phyloP scores from a whole-genome alignment of 2,888 invertebrate genomes.

The Caradrina kadenii region DNA sequence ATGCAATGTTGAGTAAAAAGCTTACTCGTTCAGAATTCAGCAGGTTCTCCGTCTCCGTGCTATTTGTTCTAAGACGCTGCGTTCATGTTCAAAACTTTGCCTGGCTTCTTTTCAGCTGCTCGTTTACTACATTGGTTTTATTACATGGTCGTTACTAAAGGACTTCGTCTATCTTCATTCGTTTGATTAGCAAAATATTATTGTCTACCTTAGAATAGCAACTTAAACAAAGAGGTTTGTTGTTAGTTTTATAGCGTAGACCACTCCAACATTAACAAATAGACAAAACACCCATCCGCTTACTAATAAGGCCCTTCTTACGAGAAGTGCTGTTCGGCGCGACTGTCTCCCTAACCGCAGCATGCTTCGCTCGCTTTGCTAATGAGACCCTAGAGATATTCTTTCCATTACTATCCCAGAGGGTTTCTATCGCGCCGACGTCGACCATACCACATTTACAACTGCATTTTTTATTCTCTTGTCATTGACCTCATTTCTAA shows the following conservation, averaged over 20 bases:
- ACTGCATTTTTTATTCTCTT: conserved; percentile 59
- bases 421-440: conserved; percentile 46
- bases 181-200: conserved; percentile 44
- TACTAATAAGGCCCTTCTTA: conserved; percentile 71
- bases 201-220: conserved; percentile 31
- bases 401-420: conserved; percentile 68
- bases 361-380: conserved; percentile 75
- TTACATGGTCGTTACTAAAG: conserved; percentile 47
- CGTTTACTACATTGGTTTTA: conserved; percentile 58
- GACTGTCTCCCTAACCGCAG: conserved; percentile 66
- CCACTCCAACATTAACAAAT: conserved; percentile 55
- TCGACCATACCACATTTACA: conserved; percentile 51
- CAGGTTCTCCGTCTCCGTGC: conserved; percentile 18
- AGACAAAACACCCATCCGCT: conserved; percentile 56
- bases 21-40: conserved; percentile 45
- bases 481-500: conserved; percentile 65
- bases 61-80: conserved; percentile 51
- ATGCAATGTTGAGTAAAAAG: conserved; percentile 44
- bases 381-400: conserved; percentile 77
- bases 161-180: conserved; percentile 42
- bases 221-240: conserved; percentile 26
- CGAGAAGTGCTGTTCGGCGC: conserved; percentile 62
- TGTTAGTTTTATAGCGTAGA: conserved; percentile 29
- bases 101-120: conserved; percentile 40
- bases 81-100: conserved; percentile 54